A percentile compares a stretch with the other conserved stretches of the same genome.
phyloP scores from a whole-genome alignment of 1,140 invertebrate species.

The Anoplophora glabripennis region DNA sequence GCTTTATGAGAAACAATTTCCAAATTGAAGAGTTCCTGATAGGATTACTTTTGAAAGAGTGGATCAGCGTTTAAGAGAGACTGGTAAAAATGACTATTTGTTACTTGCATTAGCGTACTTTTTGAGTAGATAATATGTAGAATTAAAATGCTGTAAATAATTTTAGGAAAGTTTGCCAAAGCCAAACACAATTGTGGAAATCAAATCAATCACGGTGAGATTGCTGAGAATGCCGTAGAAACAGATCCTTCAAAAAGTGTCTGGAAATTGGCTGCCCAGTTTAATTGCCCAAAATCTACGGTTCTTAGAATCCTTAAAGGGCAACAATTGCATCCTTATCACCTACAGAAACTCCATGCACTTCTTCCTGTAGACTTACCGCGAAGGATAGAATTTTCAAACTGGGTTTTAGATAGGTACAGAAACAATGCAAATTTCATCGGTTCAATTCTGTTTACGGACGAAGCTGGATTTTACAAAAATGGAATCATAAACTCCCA shows the following conservation, averaged over 20 bases:
- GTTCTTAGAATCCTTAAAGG: background rate
- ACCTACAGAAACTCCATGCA: slow-evolving; percentile 7
- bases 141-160: no score
- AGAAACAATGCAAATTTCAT: slow-evolving; percentile 11
- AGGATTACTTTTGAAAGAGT: no score
- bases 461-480: slow-evolving; percentile 4
- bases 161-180: no score
- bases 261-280: no score
- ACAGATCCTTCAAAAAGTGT: background rate
- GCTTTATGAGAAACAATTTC: no score
- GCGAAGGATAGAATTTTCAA: slow-evolving; percentile 11
- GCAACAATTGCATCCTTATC: slow-evolving; percentile 13
- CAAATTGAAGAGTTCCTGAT: no score
- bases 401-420: slow-evolving; percentile 9
- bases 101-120: no score
- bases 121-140: no score
- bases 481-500: slow-evolving; percentile 6
- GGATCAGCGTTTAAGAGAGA: no score
- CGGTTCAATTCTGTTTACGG: background rate
- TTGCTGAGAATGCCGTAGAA: slow-evolving; percentile 9
- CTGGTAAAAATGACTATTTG: no score
- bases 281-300: background rate
- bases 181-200: slow-evolving; percentile 6
- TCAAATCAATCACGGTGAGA: slow-evolving; percentile 2
- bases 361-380: slow-evolving; percentile 9